phyloP scores from a whole-genome alignment of 1,140 invertebrate species.

The Drosophila micromelanica region DNA sequence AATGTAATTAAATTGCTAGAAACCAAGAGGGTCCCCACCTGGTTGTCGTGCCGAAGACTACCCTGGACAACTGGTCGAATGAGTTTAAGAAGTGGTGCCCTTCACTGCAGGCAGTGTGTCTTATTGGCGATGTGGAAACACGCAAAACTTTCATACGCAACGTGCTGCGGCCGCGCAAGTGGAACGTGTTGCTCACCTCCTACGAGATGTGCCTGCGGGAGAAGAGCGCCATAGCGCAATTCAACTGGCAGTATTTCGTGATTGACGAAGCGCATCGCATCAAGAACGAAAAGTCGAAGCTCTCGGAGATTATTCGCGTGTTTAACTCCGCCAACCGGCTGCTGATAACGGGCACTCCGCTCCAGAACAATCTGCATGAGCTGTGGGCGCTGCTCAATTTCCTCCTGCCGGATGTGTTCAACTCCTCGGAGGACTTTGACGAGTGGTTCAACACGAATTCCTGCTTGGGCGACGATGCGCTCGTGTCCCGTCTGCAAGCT shows the following conservation, averaged over 20 bases:
- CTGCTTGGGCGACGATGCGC: slow-evolving; percentile 95
- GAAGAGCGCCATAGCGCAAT: slow-evolving; percentile 98
- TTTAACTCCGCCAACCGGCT: slow-evolving; percentile 98
- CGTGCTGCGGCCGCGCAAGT: slow-evolving; percentile 97
- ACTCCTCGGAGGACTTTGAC: slow-evolving; percentile 98
- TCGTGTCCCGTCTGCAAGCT: slow-evolving; percentile 97
- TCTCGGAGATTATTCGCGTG: slow-evolving; percentile 98
- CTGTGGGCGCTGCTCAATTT: slow-evolving; percentile 99
- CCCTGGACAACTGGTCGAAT: slow-evolving; percentile 99
- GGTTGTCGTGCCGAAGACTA: slow-evolving; percentile 99
- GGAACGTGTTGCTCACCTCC: slow-evolving; percentile 99
- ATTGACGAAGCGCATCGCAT: slow-evolving; percentile 99
- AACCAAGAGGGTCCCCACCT: slow-evolving; percentile 98
- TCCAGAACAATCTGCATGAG: slow-evolving; percentile 98
- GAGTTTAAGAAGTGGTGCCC: slow-evolving; percentile 99
- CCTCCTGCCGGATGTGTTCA: slow-evolving; percentile 98
- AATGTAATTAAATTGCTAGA: slow-evolving; percentile 81
- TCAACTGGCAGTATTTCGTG: slow-evolving; percentile 98
- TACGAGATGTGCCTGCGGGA: slow-evolving; percentile 99
- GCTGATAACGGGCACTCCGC: slow-evolving; percentile 96
- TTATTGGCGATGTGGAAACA: slow-evolving; percentile 97
- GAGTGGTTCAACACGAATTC: slow-evolving; percentile 99
- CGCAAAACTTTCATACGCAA: slow-evolving; percentile 96
- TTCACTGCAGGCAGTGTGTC: slow-evolving; percentile 93
- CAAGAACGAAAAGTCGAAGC: slow-evolving; percentile 99